Evolutionary conservation across 2,888 invertebrate genomes (phyloP), one percentile per base, ranked within the genome.

Genomic region (Nomada fucata): DNA sequence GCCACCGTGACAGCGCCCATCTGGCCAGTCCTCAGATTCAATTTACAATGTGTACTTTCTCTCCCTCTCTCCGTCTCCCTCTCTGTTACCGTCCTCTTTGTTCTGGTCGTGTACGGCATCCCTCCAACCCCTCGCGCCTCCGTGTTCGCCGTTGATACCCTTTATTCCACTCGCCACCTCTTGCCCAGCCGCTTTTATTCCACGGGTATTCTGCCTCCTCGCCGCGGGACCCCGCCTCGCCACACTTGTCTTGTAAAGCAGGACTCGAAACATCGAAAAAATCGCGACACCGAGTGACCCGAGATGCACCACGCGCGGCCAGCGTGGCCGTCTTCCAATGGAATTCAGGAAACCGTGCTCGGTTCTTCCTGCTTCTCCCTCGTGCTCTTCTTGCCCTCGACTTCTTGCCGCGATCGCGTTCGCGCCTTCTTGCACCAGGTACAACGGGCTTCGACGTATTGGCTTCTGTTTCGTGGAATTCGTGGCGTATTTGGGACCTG

Each of bases 1-100:
- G 88, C 84, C 86, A 86, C 87, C 87, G 83, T 89, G 90, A 89
- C 89, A 89, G 90, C 78, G 86, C 88, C 87, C 90, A 91, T 90
- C 90, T 87, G 90, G 88, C 82, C 89, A 89, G 88, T 89, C 89
- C 90, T 91, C 90, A 84, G 89, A 91, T 91, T 91, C 91, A 91
- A 91, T 91, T 91, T 90, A 91, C 91, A 91, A 90, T 89, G 89
- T 86, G 84, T 81, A 65, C 84, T 83, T 78, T 79, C 84, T 81
- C 83, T 76, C 84, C 67, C 81, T 75, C 70, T 68, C 20, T 53
- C 36, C 74, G 59, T 59, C 59, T 53, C 73, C 20, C 57, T 59
- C 64, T 20, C 11, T 18, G n/a, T 36, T 15, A 23, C 5, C 26
- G 10, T 29, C 11, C 23, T 18, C 47, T 78, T 71, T 11, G 29